Percentiles rank a stretch among this genome's conserved stretches.
phyloP scores from a whole-genome alignment of 2,797 vertebrate species.

The Remorina albescens region DNA sequence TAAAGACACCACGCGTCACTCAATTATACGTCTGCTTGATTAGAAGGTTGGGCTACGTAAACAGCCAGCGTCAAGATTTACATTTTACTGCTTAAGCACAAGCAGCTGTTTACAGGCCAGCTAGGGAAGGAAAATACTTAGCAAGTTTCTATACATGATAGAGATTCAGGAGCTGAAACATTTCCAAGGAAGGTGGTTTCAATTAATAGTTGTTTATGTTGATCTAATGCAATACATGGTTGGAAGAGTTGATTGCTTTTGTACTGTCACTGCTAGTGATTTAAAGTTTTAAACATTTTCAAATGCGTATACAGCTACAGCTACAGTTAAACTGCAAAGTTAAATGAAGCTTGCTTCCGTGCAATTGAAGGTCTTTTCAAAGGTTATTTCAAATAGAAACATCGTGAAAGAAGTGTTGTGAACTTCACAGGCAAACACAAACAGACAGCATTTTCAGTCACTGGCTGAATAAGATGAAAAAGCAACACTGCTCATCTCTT shows the following conservation, averaged over 20 bases:
- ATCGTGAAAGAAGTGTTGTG: slow-evolving; percentile 56
- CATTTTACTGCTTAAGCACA: slow-evolving; percentile 88
- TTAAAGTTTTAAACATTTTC: slow-evolving; percentile 44
- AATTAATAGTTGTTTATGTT: slow-evolving; percentile 75
- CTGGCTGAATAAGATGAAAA: slow-evolving; percentile 51
- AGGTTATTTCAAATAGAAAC: slow-evolving; percentile 47
- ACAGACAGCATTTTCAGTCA: slow-evolving; percentile 65
- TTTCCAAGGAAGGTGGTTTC: slow-evolving; percentile 63
- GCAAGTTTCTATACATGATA: slow-evolving; percentile 74
- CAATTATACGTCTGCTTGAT: slow-evolving; percentile 89
- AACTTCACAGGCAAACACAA: slow-evolving; percentile 61
- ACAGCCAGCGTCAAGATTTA: slow-evolving; percentile 89
- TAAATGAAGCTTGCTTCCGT: slow-evolving; percentile 23
- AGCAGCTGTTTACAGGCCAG: slow-evolving; percentile 86
- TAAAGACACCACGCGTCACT: slow-evolving; percentile 88
- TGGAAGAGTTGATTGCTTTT: slow-evolving; percentile 62
- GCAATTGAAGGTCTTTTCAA: slow-evolving; percentile 22
- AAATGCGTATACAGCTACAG: slow-evolving; percentile 19
- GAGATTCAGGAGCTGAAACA: slow-evolving; percentile 53
- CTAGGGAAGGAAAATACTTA: slow-evolving; percentile 78
- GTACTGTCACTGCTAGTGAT: slow-evolving; percentile 37
- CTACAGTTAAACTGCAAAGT: slow-evolving; percentile 19
- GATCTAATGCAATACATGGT: slow-evolving; percentile 38
- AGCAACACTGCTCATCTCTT: slow-evolving; percentile 29
- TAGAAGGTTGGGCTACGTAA: slow-evolving; percentile 89